Conservation (phyloP, 2,888 invertebrate genomes). For the Laothoe populi region DNA sequence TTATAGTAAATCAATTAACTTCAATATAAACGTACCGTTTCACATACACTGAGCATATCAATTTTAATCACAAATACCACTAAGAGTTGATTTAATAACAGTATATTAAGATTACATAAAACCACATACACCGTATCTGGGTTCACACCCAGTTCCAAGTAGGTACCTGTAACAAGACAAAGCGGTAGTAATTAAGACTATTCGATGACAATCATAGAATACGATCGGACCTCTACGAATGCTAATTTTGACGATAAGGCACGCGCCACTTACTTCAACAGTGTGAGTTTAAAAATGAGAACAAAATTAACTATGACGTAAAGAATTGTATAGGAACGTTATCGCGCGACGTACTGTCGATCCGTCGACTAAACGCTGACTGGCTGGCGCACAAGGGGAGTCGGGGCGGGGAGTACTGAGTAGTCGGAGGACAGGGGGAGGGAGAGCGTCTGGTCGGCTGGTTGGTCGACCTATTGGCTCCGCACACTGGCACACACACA, state of each 20-base stretch:
- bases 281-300: constrained; percentile 62
- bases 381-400: constrained; percentile 69
- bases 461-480: constrained; percentile 83
- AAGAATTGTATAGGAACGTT: constrained; percentile 54
- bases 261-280: constrained; percentile 65
- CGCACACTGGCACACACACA: constrained; percentile 64
- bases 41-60: constrained; percentile 52
- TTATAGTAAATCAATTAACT: constrained; percentile 54
- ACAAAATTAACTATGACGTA: constrained; percentile 79
- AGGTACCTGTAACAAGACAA: constrained; percentile 84
- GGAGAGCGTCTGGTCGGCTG: constrained; percentile 81
- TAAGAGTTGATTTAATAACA: constrained; percentile 62
- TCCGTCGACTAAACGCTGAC: constrained; percentile 68
- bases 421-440: constrained; percentile 77
- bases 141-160: constrained; percentile 82
- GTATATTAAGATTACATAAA: constrained; percentile 80
- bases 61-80: constrained; percentile 61
- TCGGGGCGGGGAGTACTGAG: constrained; percentile 63
- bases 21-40: constrained; percentile 54
- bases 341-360: constrained; percentile 49
- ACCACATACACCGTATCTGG: constrained; percentile 80
- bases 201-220: constrained; percentile 42
- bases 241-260: constrained; percentile 47
- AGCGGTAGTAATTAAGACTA: constrained; percentile 68
- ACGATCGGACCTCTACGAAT: constrained; percentile 41